Conservation (phyloP, 2,888 invertebrate genomes). For the Tetragnatha montana region DNA sequence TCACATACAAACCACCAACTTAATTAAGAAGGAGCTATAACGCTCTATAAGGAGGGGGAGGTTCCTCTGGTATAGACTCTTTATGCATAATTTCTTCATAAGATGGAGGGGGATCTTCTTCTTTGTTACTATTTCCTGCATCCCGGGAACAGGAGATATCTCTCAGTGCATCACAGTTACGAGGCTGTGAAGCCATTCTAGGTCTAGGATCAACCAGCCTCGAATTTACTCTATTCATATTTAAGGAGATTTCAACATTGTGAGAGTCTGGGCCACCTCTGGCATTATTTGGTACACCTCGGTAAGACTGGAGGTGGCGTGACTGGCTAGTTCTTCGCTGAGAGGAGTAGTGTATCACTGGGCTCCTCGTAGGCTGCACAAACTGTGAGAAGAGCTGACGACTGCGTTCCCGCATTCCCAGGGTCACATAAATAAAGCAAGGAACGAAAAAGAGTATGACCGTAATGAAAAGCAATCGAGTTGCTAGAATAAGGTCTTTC, state of each 20-base stretch:
- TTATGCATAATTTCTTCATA: constrained; percentile 63
- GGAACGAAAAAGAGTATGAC: constrained; percentile 67
- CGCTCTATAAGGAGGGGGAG: constrained; percentile 63
- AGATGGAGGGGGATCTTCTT: constrained; percentile 63
- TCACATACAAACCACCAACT: too few relatives aligned
- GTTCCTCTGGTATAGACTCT: constrained; percentile 48
- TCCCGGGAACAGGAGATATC: constrained; percentile 13
- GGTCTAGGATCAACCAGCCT: constrained; percentile 33
- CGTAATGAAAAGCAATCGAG: constrained; percentile 60
- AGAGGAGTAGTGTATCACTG: constrained; percentile 43
- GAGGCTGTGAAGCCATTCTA: constrained; percentile 7
- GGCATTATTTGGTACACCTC: constrained; percentile 24
- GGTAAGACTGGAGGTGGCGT: constrained; percentile 45
- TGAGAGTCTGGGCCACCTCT: constrained; percentile 34
- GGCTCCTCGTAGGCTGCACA: constrained; percentile 53
- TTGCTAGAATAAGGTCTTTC: constrained; percentile 63
- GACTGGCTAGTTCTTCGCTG: constrained; percentile 45
- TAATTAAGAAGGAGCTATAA: constrained; percentile 14
- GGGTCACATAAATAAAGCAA: constrained; percentile 65
- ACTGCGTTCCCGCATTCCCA: constrained; percentile 59
- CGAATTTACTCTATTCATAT: constrained; percentile 56
- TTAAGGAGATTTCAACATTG: constrained; percentile 56
- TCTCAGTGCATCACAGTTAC: constrained; percentile 13
- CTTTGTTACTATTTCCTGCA: constrained; percentile 29
- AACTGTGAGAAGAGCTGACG: constrained; percentile 59